Evolutionary conservation across 2,797 vertebrate genomes (phyloP), one percentile per base, ranked within the genome.

Genomic region (Percopsis omiscomaycus): DNA sequence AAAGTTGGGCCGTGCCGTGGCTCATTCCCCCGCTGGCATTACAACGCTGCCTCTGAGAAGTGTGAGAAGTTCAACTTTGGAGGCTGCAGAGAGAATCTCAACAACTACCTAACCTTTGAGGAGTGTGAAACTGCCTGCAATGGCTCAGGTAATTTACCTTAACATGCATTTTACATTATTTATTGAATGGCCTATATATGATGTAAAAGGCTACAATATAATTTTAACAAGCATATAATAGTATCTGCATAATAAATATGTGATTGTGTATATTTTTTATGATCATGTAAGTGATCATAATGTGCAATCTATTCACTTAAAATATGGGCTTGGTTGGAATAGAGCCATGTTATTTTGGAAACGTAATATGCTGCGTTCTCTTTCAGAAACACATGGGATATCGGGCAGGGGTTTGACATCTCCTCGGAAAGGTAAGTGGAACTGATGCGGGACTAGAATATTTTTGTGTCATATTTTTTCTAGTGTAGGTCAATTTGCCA

Each of bases 1-100:
- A 99, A 98, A 79, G 44, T 91, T 1, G 97, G 97, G 1, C 94
- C 94, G 3, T 99, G 98, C 60, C 94, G 97, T 0, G 94, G 95
- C 0, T 75, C 94, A 46, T 99, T 96, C 72, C 92, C 89, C 1
- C 95, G 97, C 61, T 99, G 95, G 95, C 95, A 94, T 79, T 98
- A 95, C 66, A 94, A 96, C 9, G 92, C 90, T 0, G 88, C 60
- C 4, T 89, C 91, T 0, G 84, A 93, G 74, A 71, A 88, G 37
- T 99, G 97, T 58, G 91, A 96, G 76, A 0, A 50, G 53, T 94
- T 94, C 66, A 27, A 0, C 0, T 94, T 85, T 16, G 93, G 92
- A 1, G 92, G 92, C 71, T 94, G 98, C 89, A 92, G 80, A 59
- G 82, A 89, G 56, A 99, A 98, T 85, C 92, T 91, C 71, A 99